phyloP scores from a whole-genome alignment of 2,888 invertebrate genomes.

The Parnassius smintheus region DNA sequence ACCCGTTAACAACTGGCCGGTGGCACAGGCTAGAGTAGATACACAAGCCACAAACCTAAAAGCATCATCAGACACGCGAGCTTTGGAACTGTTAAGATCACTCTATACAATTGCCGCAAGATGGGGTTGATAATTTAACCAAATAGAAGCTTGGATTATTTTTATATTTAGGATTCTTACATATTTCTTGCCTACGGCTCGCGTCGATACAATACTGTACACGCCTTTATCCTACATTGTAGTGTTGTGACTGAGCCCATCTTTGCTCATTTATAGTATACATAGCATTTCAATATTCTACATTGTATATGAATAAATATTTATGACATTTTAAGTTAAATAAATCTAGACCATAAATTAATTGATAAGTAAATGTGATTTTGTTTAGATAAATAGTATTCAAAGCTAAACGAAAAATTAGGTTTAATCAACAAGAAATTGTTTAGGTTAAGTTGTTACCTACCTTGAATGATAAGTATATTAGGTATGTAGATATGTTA shows the following conservation, averaged over 20 bases:
- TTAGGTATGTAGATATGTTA: not conserved
- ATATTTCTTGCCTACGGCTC: conserved; percentile 6
- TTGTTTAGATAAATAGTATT: conserved; percentile 19
- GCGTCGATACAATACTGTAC: not conserved
- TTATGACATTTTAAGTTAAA: conserved; percentile 7
- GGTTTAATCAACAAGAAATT: not conserved
- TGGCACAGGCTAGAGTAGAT: conserved; percentile 66
- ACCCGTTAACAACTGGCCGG: conserved; percentile 55
- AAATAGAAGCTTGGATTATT: conserved; percentile 1
- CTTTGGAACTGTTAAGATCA: conserved; percentile 90
- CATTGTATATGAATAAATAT: conserved; percentile 7
- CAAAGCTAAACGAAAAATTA: conserved; percentile 9
- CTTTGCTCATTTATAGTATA: conserved; percentile 19
- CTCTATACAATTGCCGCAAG: conserved; percentile 91
- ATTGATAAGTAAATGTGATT: conserved; percentile 16
- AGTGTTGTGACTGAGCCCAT: conserved; percentile 9
- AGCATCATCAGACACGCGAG: conserved; percentile 86
- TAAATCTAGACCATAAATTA: not conserved
- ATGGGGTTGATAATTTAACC: conserved; percentile 81
- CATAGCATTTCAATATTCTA: conserved; percentile 14
- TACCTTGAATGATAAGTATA: too few species aligned
- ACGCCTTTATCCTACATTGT: not conserved
- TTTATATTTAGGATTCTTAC: conserved; percentile 5
- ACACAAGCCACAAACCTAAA: conserved; percentile 54
- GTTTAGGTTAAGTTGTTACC: not conserved